phyloP scores from a whole-genome alignment of 2,113 vertebrate genomes.

The Tympanuchus pallidicinctus region DNA sequence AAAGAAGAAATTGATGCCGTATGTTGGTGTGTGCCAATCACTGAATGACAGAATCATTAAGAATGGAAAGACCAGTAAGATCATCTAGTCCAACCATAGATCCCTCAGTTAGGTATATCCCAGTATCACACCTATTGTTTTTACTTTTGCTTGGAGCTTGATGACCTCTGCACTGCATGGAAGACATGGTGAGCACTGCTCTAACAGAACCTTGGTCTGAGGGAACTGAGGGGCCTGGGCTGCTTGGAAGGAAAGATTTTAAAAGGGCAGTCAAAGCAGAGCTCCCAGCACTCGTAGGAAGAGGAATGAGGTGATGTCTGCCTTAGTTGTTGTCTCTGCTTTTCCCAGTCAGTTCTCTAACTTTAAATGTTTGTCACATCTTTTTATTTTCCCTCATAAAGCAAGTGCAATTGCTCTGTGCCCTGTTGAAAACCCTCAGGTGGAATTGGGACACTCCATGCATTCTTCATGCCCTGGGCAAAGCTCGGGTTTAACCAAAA shows the following conservation, averaged over 20 bases:
- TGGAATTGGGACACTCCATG: neutral
- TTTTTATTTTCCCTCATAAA: neutral
- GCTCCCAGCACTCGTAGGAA: neutral
- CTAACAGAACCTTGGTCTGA: too few species aligned
- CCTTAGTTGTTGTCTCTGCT: neutral
- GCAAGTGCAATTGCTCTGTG: neutral
- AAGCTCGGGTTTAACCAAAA: neutral
- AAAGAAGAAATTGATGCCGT: neutral
- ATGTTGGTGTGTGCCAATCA: neutral
- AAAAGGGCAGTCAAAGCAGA: neutral
- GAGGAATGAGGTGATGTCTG: neutral
- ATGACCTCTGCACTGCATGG: fast-evolving
- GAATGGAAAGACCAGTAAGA: too few species aligned
- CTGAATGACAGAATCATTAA: too few species aligned
- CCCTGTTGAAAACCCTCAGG: neutral
- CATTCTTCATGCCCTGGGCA: neutral
- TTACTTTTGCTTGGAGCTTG: neutral
- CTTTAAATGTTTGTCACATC: neutral
- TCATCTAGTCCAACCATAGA: too few species aligned
- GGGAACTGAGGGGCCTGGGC: fast-evolving
- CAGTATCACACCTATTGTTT: neutral
- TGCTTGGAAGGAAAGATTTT: neutral
- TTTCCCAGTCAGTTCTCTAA: neutral
- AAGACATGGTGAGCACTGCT: neutral
- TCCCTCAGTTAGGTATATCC: neutral